These are phyloP conservation scores for Eriocheir sinensis DNA, from an alignment of 1,140 invertebrate species.

Conservation along the genomic window DNA sequence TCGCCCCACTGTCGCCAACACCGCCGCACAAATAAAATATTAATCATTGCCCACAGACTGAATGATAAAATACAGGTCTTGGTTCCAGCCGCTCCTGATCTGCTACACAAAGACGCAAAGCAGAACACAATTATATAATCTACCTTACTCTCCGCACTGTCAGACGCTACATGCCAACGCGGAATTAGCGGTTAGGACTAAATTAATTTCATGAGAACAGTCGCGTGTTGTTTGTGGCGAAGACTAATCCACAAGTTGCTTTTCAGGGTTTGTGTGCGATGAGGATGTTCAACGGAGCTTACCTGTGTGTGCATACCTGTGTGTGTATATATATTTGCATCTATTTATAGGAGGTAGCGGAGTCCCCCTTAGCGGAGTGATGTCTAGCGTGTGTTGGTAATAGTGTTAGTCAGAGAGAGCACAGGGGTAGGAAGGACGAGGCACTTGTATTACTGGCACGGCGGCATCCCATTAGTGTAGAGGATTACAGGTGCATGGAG, in stretches of 20 bases:
- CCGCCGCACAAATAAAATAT: too few species aligned
- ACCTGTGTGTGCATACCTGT: neutral
- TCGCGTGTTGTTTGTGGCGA: neutral
- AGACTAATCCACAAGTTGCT: neutral
- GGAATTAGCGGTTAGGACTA: too few species aligned
- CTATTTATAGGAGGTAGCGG: neutral
- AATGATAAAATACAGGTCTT: too few species aligned
- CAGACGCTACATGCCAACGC: too few species aligned
- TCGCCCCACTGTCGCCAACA: too few species aligned
- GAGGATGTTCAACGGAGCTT: neutral
- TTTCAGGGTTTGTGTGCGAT: neutral
- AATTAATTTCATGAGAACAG: too few species aligned
- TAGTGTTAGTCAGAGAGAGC: neutral
- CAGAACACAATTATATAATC: too few species aligned
- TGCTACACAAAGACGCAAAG: too few species aligned
- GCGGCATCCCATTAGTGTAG: neutral
- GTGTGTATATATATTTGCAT: neutral
- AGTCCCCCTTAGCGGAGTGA: neutral
- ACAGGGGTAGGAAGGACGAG: neutral
- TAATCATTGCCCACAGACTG: too few species aligned
- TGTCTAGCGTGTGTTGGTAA: neutral
- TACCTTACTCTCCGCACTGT: too few species aligned
- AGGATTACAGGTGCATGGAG: neutral
- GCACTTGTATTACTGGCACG: too few species aligned
- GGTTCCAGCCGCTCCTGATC: too few species aligned